phyloP scores from a whole-genome alignment of 2,888 invertebrate genomes.

The Thereva unica region DNA sequence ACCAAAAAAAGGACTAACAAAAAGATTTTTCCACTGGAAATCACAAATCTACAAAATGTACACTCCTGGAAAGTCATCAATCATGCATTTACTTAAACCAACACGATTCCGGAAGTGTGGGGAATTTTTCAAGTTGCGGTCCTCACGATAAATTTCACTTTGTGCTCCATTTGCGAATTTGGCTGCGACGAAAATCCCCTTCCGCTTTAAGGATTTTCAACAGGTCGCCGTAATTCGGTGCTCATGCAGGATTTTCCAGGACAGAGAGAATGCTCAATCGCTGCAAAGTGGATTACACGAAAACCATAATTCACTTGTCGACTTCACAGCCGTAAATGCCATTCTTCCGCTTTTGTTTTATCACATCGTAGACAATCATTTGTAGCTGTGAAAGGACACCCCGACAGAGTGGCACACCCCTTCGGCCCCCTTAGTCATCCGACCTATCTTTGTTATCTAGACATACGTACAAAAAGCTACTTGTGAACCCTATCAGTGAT shows the following conservation, averaged over 20 bases:
- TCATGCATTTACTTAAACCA: constrained; percentile 32
- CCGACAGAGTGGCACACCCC: not conserved
- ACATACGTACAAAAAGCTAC: not conserved
- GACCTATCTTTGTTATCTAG: not conserved
- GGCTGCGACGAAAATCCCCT: constrained; percentile 18
- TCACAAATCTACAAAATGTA: constrained; percentile 7
- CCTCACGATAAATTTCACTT: constrained; percentile 27
- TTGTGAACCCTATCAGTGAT: not conserved
- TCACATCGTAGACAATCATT: constrained; percentile 18
- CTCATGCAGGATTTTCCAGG: constrained; percentile 25
- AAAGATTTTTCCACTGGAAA: constrained; percentile 24
- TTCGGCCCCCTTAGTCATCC: not conserved
- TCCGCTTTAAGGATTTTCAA: constrained; percentile 8
- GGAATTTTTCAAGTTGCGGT: constrained; percentile 27
- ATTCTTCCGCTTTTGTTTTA: constrained; percentile 15
- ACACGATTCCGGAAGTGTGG: constrained; percentile 29
- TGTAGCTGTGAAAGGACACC: constrained; percentile 7
- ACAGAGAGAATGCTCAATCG: constrained; percentile 25
- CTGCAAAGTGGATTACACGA: constrained; percentile 32
- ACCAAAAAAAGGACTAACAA: not conserved
- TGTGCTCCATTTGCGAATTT: constrained; percentile 7
- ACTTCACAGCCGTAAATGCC: not conserved
- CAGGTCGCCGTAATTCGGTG: constrained; percentile 20
- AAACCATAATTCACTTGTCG: constrained; percentile 29
- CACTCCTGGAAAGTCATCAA: constrained; percentile 12